Conservation (phyloP, 2,797 vertebrate species). For the Zenarchopterus dispar region DNA sequence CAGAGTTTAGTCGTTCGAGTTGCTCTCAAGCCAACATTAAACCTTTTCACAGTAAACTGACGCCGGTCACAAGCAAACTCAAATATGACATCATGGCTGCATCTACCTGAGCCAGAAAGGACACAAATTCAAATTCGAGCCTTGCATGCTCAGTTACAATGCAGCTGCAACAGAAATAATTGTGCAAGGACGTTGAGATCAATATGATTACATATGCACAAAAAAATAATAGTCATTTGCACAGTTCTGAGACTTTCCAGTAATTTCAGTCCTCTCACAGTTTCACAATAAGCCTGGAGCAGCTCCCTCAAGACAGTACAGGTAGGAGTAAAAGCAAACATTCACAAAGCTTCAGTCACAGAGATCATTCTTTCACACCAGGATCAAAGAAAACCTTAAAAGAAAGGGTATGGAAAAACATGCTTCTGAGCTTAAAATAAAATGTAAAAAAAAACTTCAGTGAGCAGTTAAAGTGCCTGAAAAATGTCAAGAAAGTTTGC, state of each 20-base stretch:
- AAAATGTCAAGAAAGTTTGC: conserved; percentile 20
- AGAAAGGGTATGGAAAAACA: neutral
- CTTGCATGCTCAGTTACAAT: neutral
- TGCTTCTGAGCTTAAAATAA: neutral
- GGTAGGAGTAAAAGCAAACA: conserved; percentile 44
- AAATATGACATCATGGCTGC: conserved; percentile 74
- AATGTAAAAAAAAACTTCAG: neutral
- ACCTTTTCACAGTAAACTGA: conserved; percentile 78
- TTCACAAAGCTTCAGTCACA: conserved; percentile 3
- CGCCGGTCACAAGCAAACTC: conserved; percentile 78
- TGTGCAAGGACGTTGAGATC: neutral
- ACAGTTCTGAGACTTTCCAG: conserved; percentile 15
- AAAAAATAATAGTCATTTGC: conserved; percentile 4
- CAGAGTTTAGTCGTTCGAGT: conserved; percentile 67
- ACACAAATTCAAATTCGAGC: neutral
- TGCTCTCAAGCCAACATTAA: conserved; percentile 78
- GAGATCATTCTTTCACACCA: conserved; percentile 6
- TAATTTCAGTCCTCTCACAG: conserved; percentile 15
- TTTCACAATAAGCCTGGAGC: conserved; percentile 38
- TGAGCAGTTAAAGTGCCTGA: conserved; percentile 13
- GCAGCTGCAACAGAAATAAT: conserved; percentile 8
- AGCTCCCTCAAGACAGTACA: conserved; percentile 33
- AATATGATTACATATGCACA: neutral
- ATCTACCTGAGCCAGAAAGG: conserved; percentile 42
- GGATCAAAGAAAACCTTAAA: neutral